Evolutionary conservation across 2,888 invertebrate genomes (phyloP).

Genomic region (Drosophila nr. fundita): DNA sequence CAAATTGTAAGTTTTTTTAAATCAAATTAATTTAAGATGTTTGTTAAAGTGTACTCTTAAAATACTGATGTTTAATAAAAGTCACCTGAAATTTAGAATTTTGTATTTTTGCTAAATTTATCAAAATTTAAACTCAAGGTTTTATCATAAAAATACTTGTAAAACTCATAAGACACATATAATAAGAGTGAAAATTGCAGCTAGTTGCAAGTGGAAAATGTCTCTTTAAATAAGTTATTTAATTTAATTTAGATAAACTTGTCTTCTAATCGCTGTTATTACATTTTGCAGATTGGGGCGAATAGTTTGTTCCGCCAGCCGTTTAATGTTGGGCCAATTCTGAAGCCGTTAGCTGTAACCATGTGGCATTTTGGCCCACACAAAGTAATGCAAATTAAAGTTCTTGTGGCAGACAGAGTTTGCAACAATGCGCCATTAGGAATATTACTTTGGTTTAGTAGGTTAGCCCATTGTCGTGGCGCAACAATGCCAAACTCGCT

Average conservation of each 20-base stretch:
- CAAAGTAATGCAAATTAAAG: conserved; percentile 50
- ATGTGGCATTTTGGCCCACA: conserved; percentile 40
- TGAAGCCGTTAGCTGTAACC: conserved; percentile 39
- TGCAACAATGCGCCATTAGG: conserved; percentile 55
- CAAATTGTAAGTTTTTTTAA: background rate
- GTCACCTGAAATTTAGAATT: background rate
- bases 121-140: rapidly evolving
- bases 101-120: background rate
- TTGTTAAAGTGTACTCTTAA: background rate
- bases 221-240: conserved; percentile 11
- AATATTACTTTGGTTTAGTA: conserved; percentile 40
- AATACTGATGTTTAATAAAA: background rate
- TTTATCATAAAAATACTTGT: background rate
- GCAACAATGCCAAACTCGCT: conserved; percentile 40
- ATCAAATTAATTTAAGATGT: background rate
- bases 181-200: background rate
- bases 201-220: background rate
- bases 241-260: background rate
- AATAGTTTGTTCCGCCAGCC: conserved; percentile 43
- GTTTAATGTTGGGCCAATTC: conserved; percentile 15
- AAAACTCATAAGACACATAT: background rate
- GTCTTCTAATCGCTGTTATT: conserved; percentile 3
- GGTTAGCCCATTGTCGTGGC: conserved; percentile 42
- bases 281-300: conserved; percentile 3
- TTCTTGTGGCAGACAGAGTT: conserved; percentile 43